Conservation (phyloP, 2,797 vertebrate species). For the Varecia variegata region DNA sequence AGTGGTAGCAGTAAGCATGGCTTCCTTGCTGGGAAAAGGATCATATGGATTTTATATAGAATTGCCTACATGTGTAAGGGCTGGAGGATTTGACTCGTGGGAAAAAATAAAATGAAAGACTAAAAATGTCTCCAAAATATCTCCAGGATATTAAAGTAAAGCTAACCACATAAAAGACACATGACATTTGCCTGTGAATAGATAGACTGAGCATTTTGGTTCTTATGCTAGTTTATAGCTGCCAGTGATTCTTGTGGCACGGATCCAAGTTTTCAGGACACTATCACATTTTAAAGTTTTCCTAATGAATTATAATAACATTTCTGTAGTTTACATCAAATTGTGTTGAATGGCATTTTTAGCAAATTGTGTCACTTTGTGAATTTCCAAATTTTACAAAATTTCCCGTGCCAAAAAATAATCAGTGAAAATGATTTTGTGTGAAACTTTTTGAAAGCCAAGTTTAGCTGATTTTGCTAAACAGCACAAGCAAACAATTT, state of each 20-base stretch:
- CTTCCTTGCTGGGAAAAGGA: not conserved
- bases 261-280: slow-evolving; percentile 8
- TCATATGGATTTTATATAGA: not conserved
- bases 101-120: slow-evolving; percentile 34
- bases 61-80: not conserved
- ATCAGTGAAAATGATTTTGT: slow-evolving; percentile 76
- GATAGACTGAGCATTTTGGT: slow-evolving; percentile 57
- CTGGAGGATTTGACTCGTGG: slow-evolving; percentile 34
- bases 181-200: slow-evolving; percentile 70
- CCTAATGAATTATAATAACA: slow-evolving; percentile 74
- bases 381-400: slow-evolving; percentile 80
- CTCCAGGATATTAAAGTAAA: slow-evolving; percentile 60
- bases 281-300: slow-evolving; percentile 51
- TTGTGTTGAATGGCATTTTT: slow-evolving; percentile 77
- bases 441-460: slow-evolving; percentile 78
- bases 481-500: slow-evolving; percentile 76
- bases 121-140: slow-evolving; percentile 42
- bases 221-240: slow-evolving; percentile 50
- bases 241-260: slow-evolving; percentile 64
- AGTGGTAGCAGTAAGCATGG: not conserved
- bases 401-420: slow-evolving; percentile 65
- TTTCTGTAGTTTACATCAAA: slow-evolving; percentile 72
- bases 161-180: slow-evolving; percentile 55
- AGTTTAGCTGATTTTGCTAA: slow-evolving; percentile 71
- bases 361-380: slow-evolving; percentile 73